Conservation (phyloP, 1,140 invertebrate genomes). For the Eumaeus atala region DNA sequence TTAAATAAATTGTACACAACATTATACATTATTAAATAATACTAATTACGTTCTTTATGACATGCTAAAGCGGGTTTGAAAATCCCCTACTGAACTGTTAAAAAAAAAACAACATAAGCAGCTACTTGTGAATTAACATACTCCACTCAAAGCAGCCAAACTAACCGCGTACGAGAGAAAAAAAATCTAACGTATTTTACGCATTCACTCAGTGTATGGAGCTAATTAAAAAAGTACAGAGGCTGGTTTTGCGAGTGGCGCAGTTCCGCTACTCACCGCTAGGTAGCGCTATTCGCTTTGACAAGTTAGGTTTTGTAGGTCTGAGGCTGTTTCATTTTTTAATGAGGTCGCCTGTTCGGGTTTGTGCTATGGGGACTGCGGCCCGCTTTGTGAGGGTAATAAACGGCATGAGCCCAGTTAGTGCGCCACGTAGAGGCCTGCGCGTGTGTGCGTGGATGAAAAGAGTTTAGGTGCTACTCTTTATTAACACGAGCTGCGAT, state of each 20-base stretch:
- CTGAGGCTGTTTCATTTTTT: conserved; percentile 64
- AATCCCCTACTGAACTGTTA: conserved; percentile 44
- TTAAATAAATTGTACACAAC: conserved; percentile 5
- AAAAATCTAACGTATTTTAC: conserved; percentile 66
- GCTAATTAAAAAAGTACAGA: conserved; percentile 73
- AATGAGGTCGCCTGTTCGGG: conserved; percentile 65
- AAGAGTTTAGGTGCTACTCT: conserved; percentile 45
- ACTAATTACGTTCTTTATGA: conserved; percentile 50
- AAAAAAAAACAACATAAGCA: conserved; percentile 58
- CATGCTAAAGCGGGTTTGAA: conserved; percentile 44
- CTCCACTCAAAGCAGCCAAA: conserved; percentile 68
- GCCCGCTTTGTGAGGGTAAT: conserved; percentile 45
- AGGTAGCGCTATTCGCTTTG: conserved; percentile 64
- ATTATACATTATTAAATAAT: conserved; percentile 35
- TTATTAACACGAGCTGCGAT: conserved; percentile 48
- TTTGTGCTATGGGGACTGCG: conserved; percentile 39
- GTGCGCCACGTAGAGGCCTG: conserved; percentile 38
- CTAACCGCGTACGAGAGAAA: conserved; percentile 60
- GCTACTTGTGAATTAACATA: conserved; percentile 68
- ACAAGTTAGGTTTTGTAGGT: conserved; percentile 54
- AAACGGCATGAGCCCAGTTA: conserved; percentile 31
- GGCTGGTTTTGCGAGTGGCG: conserved; percentile 62
- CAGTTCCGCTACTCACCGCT: conserved; percentile 66
- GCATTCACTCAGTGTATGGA: conserved; percentile 65
- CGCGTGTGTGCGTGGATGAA: conserved; percentile 51